These are phyloP conservation scores for Struthio camelus DNA, from an alignment of 2,113 vertebrate species.

Conservation along the genomic window DNA sequence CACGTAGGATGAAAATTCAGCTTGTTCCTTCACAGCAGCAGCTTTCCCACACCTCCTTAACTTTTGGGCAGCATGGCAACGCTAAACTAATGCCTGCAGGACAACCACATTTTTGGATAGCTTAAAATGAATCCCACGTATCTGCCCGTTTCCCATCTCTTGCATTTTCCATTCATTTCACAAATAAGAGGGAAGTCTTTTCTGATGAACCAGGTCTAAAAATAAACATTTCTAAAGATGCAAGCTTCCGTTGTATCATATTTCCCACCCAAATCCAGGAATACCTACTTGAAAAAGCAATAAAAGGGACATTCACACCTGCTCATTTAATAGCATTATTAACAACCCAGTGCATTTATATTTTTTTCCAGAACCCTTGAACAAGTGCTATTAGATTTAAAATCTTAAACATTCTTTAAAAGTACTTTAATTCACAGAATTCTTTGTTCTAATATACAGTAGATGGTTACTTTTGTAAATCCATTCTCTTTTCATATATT, in stretches of 20 bases:
- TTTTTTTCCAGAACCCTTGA: slow-evolving; percentile 58
- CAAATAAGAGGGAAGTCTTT: background rate
- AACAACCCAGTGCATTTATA: slow-evolving; percentile 35
- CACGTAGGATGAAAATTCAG: rapidly evolving
- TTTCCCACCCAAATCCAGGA: background rate
- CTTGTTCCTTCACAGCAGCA: background rate
- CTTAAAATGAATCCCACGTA: background rate
- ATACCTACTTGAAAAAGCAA: slow-evolving; percentile 43
- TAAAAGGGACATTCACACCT: slow-evolving; percentile 51
- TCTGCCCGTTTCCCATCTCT: background rate
- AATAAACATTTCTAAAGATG: background rate
- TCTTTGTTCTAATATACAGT: slow-evolving; percentile 78
- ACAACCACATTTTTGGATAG: background rate
- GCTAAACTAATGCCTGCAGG: rapidly evolving
- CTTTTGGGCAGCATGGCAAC: background rate
- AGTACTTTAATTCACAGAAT: slow-evolving; percentile 81
- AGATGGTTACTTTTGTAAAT: slow-evolving; percentile 74
- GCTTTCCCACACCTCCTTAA: background rate
- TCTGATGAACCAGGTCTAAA: background rate
- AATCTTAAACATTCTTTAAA: slow-evolving; percentile 77
- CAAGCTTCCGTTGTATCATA: rapidly evolving
- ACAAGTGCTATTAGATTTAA: slow-evolving; percentile 70
- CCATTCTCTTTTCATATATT: slow-evolving; percentile 76
- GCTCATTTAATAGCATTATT: slow-evolving; percentile 58
- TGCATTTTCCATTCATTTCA: background rate